phyloP scores from a whole-genome alignment of 2,888 invertebrate genomes.

The Aspidapion aeneum region DNA sequence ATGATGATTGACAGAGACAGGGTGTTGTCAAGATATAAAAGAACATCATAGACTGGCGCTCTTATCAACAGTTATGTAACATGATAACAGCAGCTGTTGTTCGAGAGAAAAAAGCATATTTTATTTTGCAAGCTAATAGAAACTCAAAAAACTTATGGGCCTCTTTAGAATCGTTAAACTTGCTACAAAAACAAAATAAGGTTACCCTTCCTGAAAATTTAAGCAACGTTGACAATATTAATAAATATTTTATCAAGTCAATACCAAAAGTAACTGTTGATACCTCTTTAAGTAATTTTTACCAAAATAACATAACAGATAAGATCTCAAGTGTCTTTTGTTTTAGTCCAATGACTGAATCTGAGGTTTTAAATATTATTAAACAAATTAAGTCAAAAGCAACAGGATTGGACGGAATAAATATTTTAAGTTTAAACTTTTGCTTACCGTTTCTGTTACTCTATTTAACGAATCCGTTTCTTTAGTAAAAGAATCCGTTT shows the following conservation, averaged over 20 bases:
- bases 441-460: constrained; percentile 15
- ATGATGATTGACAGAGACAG: constrained; percentile 1
- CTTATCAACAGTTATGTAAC: neutral
- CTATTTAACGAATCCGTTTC: constrained; percentile 12
- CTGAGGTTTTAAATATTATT: too few relatives aligned
- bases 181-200: neutral
- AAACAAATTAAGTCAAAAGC: too few relatives aligned
- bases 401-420: too few relatives aligned
- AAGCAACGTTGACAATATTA: neutral
- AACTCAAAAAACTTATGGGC: neutral
- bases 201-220: neutral
- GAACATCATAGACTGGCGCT: constrained; percentile 6
- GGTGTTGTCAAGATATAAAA: constrained; percentile 6
- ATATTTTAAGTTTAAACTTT: constrained; percentile 14
- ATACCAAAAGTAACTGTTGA: neutral
- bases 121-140: neutral
- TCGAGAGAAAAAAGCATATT: constrained; percentile 5
- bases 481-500: constrained; percentile 12
- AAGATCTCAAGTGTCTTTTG: neutral
- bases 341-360: constrained; percentile 1
- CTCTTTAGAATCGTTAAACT: neutral
- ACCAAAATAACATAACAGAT: neutral
- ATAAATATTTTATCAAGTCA: neutral
- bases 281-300: neutral
- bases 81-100: neutral